These are phyloP conservation scores for Cryptoleucopteryx plumbea DNA, from an alignment of 2,113 vertebrate genomes.

Conservation along the genomic window DNA sequence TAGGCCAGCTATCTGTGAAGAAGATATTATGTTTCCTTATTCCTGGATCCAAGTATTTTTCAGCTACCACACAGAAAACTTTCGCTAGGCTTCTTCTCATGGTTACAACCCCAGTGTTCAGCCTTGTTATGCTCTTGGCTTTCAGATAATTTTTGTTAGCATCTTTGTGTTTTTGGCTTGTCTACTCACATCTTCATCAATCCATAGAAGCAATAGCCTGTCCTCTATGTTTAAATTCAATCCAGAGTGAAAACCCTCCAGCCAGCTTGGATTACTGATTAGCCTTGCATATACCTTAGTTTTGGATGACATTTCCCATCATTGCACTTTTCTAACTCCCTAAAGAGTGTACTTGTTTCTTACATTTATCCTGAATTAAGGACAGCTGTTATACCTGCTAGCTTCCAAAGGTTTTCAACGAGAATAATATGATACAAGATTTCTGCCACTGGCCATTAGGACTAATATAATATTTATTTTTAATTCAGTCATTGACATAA, in stretches of 20 bases:
- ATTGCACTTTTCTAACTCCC: neutral
- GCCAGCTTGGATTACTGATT: neutral
- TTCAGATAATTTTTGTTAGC: neutral
- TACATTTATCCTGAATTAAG: neutral
- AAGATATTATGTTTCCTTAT: neutral
- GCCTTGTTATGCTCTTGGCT: neutral
- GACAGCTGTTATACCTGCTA: neutral
- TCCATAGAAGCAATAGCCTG: neutral
- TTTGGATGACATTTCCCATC: neutral
- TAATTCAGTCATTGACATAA: neutral
- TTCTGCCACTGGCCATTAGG: neutral
- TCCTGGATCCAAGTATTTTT: neutral
- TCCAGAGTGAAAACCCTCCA: neutral
- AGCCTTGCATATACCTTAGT: neutral
- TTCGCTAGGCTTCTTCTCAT: neutral
- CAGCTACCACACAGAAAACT: neutral
- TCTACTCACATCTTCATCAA: neutral
- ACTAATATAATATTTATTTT: neutral
- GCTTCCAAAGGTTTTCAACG: neutral
- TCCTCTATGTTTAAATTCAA: neutral
- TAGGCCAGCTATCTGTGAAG: neutral
- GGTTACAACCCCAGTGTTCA: neutral
- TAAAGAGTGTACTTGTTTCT: neutral
- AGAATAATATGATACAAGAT: neutral
- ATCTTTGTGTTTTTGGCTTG: neutral